Evolutionary conservation across 2,888 invertebrate species (phyloP).

Genomic region (Rambutsinella grinnellia): DNA sequence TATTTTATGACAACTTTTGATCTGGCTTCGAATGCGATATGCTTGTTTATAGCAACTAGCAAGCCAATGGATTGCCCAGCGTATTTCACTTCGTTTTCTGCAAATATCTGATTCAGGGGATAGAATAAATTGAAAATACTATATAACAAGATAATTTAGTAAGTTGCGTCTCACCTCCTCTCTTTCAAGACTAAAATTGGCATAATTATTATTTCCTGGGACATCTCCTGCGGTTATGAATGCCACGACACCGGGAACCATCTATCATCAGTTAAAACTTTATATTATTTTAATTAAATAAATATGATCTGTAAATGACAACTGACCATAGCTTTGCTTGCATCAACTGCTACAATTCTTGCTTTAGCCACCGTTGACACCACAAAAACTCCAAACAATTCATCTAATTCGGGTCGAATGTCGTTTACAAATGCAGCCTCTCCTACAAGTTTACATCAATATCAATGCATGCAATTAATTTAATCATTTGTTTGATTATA

Average conservation of each 20-base stretch:
- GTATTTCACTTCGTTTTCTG: constrained; percentile 67
- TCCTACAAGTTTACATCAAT: too few species aligned
- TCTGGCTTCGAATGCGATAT: constrained; percentile 67
- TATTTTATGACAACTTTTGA: constrained; percentile 68
- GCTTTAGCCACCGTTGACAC: constrained; percentile 68
- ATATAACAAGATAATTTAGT: background rate
- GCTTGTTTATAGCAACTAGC: constrained; percentile 68
- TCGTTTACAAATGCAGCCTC: constrained; percentile 81
- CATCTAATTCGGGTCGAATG: constrained; percentile 64
- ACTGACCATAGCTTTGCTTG: constrained; percentile 67
- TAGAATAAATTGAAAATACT: too few species aligned
- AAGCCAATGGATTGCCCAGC: constrained; percentile 70
- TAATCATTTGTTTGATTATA: too few species aligned
- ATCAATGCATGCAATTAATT: too few species aligned
- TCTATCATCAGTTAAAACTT: constrained; percentile 69
- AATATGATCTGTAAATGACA: background rate
- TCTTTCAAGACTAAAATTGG: constrained; percentile 13
- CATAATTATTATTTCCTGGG: constrained; percentile 77
- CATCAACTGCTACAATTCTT: constrained; percentile 68
- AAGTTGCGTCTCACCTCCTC: constrained; percentile 29
- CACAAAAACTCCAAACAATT: constrained; percentile 69
- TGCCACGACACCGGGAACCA: constrained; percentile 76
- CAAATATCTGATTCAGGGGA: constrained; percentile 67
- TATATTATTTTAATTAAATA: background rate
- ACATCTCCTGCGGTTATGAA: constrained; percentile 79